Base-by-base conservation (phyloP, 2,797 vertebrate genomes). In the Manis crassicaudata region DNA sequence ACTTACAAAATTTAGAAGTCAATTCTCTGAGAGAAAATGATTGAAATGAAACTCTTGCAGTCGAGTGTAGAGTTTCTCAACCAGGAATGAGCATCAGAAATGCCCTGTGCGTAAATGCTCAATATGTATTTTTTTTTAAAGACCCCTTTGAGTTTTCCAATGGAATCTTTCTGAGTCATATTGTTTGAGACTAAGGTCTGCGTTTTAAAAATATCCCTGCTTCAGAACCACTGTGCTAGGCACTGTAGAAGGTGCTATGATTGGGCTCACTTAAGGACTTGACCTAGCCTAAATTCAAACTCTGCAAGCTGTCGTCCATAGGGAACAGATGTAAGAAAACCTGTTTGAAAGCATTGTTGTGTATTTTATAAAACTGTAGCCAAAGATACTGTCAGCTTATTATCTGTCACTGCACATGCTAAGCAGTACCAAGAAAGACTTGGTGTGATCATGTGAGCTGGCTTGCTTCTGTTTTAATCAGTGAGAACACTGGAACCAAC, bases 231-330 rank as follows among this genome's bases (percentile, higher is more conserved):
- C 37, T 35, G 27, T 29, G 50, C 7, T 67, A 87, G 54, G 60
- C 85, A 9, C 63, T 35, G 54, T 72, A 35, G 32, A 90, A 72
- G 63, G 46, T 88, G 62, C 54, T 77, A 29, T 70, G 65, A 77
- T 37, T 5, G 37, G 23, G 23, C 0, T 81, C 89, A 88, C 86
- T 90, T 96, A 80, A 77, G 50, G 46, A 83, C 21, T 13, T 84
- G 79, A 81, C 60, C 80, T 75, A 37, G 46, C 82, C 83, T 94
- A 92, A 95, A 93, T 76, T 46, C 85, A 56, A 83, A 73, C 23
- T 72, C 58, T 40, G 43, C 93, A 93, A 96, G 90, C 77, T 90
- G 85, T 76, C 46, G 20, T 37, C 7, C 32, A 25, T 8, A 23
- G 10, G 32, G 52, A 92, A 23, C 43, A 79, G 75, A 50, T 58